These are phyloP conservation scores for Julus scanicus DNA, from an alignment of 2,888 invertebrate species.

Conservation along the genomic window DNA sequence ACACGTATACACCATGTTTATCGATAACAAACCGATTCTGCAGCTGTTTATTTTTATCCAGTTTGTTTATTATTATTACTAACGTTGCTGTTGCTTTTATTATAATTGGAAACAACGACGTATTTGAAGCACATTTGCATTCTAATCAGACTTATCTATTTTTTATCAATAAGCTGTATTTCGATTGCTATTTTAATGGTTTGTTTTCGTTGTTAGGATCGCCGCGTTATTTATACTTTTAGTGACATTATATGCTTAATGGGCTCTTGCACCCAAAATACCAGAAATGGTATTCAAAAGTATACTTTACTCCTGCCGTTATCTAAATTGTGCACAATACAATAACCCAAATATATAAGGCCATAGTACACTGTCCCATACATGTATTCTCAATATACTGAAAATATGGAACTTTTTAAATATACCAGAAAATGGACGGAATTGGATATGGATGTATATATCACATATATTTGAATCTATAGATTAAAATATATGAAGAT, in stretches of 20 bases:
- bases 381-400: too few relatives aligned
- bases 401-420: too few relatives aligned
- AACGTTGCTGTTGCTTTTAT: neutral
- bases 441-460: too few relatives aligned
- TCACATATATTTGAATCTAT: too few relatives aligned
- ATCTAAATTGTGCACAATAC: too few relatives aligned
- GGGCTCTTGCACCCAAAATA: neutral
- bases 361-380: too few relatives aligned
- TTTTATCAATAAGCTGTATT: neutral
- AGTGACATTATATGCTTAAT: neutral
- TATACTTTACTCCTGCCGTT: too few relatives aligned
- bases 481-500: too few relatives aligned
- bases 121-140: neutral
- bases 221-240: neutral
- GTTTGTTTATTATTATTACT: neutral
- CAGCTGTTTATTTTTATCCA: neutral
- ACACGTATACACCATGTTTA: too few relatives aligned
- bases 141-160: neutral
- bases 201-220: neutral
- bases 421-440: too few relatives aligned
- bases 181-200: constrained; percentile 5
- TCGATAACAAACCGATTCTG: too few relatives aligned
- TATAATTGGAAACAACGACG: neutral
- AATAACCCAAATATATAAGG: too few relatives aligned
- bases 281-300: neutral